phyloP scores from a whole-genome alignment of 1,140 invertebrate genomes.

The Drosophila pruinosa region DNA sequence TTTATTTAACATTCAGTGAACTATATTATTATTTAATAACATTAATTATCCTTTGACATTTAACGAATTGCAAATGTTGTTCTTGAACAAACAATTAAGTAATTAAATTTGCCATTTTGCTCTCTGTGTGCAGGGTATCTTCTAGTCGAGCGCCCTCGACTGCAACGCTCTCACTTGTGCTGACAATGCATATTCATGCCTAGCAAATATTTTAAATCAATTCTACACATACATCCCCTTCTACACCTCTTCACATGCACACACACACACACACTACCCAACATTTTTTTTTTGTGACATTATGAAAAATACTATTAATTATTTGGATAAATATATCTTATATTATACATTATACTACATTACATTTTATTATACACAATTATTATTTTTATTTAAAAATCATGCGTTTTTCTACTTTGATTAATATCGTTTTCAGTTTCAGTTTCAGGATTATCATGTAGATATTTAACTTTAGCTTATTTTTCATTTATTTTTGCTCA shows the following conservation, averaged over 20 bases:
- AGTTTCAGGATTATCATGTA: too few relatives aligned
- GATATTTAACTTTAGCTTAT: too few relatives aligned
- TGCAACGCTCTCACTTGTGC: constrained; percentile 5
- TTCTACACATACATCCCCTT: constrained; percentile 1
- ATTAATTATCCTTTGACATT: too few relatives aligned
- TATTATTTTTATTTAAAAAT: neutral
- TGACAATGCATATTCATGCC: neutral
- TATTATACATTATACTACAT: constrained; percentile 8
- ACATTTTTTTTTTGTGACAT: constrained; percentile 4
- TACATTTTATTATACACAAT: constrained; percentile 15
- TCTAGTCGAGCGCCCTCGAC: neutral
- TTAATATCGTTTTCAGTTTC: neutral
- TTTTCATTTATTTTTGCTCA: too few relatives aligned
- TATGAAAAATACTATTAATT: constrained; percentile 4
- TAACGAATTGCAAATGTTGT: too few relatives aligned
- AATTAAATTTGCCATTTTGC: too few relatives aligned
- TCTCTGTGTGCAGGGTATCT: neutral
- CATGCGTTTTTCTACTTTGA: too few relatives aligned
- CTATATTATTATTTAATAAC: too few relatives aligned
- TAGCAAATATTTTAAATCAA: constrained; percentile 22
- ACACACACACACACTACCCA: neutral
- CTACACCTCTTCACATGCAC: neutral
- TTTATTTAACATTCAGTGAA: too few relatives aligned
- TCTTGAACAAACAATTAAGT: too few relatives aligned
- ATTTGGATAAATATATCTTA: neutral